These are phyloP conservation scores for Campylomormyrus tamandua DNA, from an alignment of 2,113 vertebrate species.

Conservation along the genomic window DNA sequence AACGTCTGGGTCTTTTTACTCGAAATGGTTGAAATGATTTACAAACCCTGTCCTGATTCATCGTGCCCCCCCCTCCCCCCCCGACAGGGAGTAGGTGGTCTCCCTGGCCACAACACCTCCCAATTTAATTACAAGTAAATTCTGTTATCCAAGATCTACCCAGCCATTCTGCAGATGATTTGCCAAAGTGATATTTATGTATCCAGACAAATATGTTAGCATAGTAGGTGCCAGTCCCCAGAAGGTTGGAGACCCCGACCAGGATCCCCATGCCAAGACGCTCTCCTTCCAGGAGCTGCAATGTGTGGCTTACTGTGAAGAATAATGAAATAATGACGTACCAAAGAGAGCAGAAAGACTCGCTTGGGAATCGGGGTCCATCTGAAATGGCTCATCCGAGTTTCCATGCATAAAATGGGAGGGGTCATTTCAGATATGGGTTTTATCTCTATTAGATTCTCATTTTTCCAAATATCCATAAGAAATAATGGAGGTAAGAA, in stretches of 20 bases:
- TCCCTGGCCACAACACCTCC: too few relatives aligned
- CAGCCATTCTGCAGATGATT: neutral
- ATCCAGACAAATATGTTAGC: neutral
- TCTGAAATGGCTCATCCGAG: neutral
- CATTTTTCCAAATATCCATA: constrained; percentile 23
- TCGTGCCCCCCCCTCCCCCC: too few relatives aligned
- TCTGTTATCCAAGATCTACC: neutral
- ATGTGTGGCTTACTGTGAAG: neutral
- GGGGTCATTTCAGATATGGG: constrained; percentile 29
- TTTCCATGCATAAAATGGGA: constrained; percentile 18
- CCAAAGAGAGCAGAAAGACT: too few relatives aligned
- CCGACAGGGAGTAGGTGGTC: neutral
- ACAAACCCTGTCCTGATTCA: too few relatives aligned
- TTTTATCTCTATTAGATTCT: constrained; percentile 31
- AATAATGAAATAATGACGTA: neutral
- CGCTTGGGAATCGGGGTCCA: too few relatives aligned
- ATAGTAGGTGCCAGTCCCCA: neutral
- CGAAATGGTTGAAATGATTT: too few relatives aligned
- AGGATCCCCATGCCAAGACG: neutral
- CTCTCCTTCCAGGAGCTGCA: neutral
- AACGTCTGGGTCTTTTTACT: too few relatives aligned
- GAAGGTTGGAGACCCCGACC: neutral
- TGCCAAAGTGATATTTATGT: neutral
- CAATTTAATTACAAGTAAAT: neutral
- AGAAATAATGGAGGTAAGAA: neutral